These are phyloP conservation scores for Acronicta leporina DNA, from an alignment of 2,888 invertebrate species.

Conservation along the genomic window DNA sequence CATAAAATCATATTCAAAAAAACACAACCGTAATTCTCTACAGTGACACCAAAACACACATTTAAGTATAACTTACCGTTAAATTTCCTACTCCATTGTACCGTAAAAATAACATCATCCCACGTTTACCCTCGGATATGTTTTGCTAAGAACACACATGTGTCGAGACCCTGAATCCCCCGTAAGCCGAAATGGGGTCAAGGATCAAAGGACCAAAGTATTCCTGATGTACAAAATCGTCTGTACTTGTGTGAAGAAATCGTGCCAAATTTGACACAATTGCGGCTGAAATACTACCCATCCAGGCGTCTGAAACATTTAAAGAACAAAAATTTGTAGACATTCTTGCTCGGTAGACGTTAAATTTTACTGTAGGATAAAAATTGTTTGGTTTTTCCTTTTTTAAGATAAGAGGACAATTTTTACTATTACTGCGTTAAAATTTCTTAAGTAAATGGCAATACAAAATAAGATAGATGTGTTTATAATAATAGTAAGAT, in stretches of 20 bases:
- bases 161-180: constrained; percentile 28
- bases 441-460: constrained; percentile 12
- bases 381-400: constrained; percentile 27
- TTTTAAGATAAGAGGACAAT: constrained; percentile 19
- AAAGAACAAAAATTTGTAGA: constrained; percentile 33
- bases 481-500: constrained; percentile 14
- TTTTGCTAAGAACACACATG: constrained; percentile 35
- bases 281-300: constrained; percentile 27
- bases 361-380: constrained; percentile 46
- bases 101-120: constrained; percentile 22
- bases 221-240: constrained; percentile 32
- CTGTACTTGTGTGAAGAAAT: constrained; percentile 31
- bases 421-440: constrained; percentile 27
- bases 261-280: constrained; percentile 50
- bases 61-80: constrained; percentile 8
- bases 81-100: constrained; percentile 20
- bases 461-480: too few relatives aligned
- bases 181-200: constrained; percentile 52
- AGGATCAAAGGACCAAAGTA: constrained; percentile 49
- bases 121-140: constrained; percentile 28
- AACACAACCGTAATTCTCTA: constrained; percentile 10
- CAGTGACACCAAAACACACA: constrained; percentile 5
- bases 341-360: constrained; percentile 27
- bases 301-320: constrained; percentile 38
- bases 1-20: constrained; percentile 17